Conservation (phyloP, 2,888 invertebrate species). For the Parochlus steinenii region DNA sequence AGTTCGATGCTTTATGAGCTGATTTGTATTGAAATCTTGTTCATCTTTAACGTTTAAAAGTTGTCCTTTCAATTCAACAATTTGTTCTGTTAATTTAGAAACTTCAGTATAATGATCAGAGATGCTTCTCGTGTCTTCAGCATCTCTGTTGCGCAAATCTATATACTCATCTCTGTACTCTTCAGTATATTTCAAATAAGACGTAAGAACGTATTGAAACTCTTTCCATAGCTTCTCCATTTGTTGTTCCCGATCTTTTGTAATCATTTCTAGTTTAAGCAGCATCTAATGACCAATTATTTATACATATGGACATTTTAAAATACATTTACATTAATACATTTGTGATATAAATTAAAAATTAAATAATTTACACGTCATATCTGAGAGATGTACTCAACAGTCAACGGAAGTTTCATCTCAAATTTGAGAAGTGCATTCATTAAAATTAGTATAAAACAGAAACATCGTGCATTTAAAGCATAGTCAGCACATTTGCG, state of each 20-base stretch:
- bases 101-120: constrained; percentile 27
- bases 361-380: no score
- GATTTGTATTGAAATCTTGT: constrained; percentile 31
- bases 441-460: no score
- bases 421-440: no score
- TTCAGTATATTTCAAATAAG: constrained; percentile 29
- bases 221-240: constrained; percentile 33
- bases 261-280: constrained; percentile 28
- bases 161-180: constrained; percentile 30
- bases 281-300: constrained; percentile 22
- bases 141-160: constrained; percentile 29
- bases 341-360: no score
- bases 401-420: no score
- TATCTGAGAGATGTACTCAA: no score
- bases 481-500: no score
- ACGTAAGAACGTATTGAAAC: constrained; percentile 27
- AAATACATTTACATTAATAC: no score
- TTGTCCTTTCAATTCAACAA: constrained; percentile 31
- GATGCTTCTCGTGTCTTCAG: constrained; percentile 24
- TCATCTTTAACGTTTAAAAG: constrained; percentile 31
- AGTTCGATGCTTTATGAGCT: constrained; percentile 33
- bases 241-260: constrained; percentile 30
- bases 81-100: constrained; percentile 23
- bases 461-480: no score
- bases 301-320: background rate